A percentile compares a stretch with the other conserved stretches of the same genome.
These are phyloP conservation scores for Graphium colonna DNA, from an alignment of 2,888 invertebrate genomes.

Conservation along the genomic window DNA sequence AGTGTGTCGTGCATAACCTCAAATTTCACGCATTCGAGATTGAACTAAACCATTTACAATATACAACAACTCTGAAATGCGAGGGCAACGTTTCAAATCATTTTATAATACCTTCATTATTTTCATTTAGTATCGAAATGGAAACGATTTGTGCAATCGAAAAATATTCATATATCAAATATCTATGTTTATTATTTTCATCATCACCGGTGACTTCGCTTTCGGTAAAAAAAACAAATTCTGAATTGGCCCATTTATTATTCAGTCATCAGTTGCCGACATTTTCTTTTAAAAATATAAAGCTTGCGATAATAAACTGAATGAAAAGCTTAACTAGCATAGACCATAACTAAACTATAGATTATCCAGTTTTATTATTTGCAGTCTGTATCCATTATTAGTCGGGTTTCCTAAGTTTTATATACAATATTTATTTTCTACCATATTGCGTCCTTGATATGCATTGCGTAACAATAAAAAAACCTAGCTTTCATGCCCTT, in stretches of 20 bases:
- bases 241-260: conserved; percentile 69
- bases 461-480: conserved; percentile 80
- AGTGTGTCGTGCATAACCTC: conserved; percentile 39
- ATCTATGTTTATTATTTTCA: conserved; percentile 40
- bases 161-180: conserved; percentile 48
- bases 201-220: conserved; percentile 40
- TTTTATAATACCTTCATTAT: conserved; percentile 24
- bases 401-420: conserved; percentile 68
- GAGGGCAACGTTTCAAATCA: conserved; percentile 62
- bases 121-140: conserved; percentile 42
- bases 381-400: conserved; percentile 75
- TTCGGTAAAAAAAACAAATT: conserved; percentile 45
- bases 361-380: conserved; percentile 64
- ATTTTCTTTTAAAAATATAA: conserved; percentile 55
- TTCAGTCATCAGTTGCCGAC: conserved; percentile 66
- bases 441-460: conserved; percentile 80
- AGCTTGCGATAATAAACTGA: conserved; percentile 74
- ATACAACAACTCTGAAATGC: conserved; percentile 68
- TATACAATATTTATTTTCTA: conserved; percentile 80
- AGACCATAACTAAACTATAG: conserved; percentile 75
- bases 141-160: conserved; percentile 61
- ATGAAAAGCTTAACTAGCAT: conserved; percentile 74
- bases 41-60: conserved; percentile 52
- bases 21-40: conserved; percentile 45
- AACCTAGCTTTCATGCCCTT: conserved; percentile 73